Conservation (phyloP, 1,140 invertebrate species). For the Schmidtea mediterranea region DNA sequence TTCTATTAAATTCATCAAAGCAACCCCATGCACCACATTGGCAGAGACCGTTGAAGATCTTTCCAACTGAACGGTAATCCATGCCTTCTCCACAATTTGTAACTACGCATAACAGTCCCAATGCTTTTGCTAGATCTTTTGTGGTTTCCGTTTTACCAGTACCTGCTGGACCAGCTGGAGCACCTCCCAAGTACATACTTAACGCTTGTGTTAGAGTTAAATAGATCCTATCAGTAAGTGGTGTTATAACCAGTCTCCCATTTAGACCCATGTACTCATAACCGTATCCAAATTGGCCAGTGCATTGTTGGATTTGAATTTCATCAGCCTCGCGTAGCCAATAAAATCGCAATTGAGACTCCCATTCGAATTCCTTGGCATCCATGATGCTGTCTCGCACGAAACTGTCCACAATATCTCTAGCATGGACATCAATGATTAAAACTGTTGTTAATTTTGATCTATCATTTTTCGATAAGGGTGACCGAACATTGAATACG, state of each 20-base stretch:
- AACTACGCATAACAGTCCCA: slow-evolving; percentile 55
- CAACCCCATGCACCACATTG: slow-evolving; percentile 44
- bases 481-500: slow-evolving; percentile 39
- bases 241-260: slow-evolving; percentile 58
- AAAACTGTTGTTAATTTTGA: slow-evolving; percentile 57
- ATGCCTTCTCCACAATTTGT: slow-evolving; percentile 72
- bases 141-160: slow-evolving; percentile 70
- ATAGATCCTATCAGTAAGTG: slow-evolving; percentile 63
- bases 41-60: slow-evolving; percentile 44
- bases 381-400: slow-evolving; percentile 55
- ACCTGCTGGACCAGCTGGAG: slow-evolving; percentile 37
- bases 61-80: slow-evolving; percentile 57
- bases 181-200: slow-evolving; percentile 58
- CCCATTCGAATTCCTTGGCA: slow-evolving; percentile 60
- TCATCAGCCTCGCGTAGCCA: slow-evolving; percentile 55
- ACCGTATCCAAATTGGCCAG: slow-evolving; percentile 56
- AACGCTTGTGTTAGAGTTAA: slow-evolving; percentile 59
- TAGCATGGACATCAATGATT: slow-evolving; percentile 60
- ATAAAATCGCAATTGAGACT: slow-evolving; percentile 64
- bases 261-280: slow-evolving; percentile 81
- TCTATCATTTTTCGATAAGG: slow-evolving; percentile 47
- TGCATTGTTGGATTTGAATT: slow-evolving; percentile 51
- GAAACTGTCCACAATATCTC: slow-evolving; percentile 59
- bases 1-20: slow-evolving; percentile 70
- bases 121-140: slow-evolving; percentile 59